Base-by-base conservation (phyloP, 2,888 invertebrate species). In the Cosmia pyralina region DNA sequence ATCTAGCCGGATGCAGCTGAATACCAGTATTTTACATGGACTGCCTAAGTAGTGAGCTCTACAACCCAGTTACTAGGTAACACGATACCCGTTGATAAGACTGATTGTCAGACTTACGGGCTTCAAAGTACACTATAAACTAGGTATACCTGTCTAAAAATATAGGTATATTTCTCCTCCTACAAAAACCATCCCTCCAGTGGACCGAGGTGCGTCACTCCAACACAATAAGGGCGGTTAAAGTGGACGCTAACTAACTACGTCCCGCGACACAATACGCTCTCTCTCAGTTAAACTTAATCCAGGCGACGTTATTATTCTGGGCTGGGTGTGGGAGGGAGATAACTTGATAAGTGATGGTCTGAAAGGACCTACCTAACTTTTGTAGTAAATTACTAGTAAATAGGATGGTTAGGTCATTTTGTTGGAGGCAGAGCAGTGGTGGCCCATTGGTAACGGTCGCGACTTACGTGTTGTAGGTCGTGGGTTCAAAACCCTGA, bases 171-270 rank as follows among this genome's bases (percentile, higher is more conserved):
- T 44, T 60, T 44, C 11, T 28, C 4, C 4, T 50, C 13, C 15
- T 10, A 58, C 48, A 59, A 52, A 74, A 63, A 58, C 63, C 19
- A n/a, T 38, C n/a, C 22, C 11, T 50, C 17, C 34, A 67, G n/a
- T 55, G 52, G 58, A 70, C 58, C 2, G 59, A 55, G 46, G 58
- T 67, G 53, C 69, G 63, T 79, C 74, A 53, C 68, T 57, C 41
- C 62, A 58, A 57, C 78, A 86, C 85, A 86, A 86, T 81, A 75
- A 84, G 81, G 75, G 67, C 71, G 79, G 78, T 71, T 79, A 65
- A 77, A 89, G 86, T 88, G 88, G 81, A 71, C 82, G 79, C 87
- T 83, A 86, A 88, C 88, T 85, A 88, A 87, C 86, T 75, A 75
- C 82, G 75, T 75, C 67, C 79, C 77, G 34, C 68, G 66, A 80